phyloP scores from a whole-genome alignment of 2,113 vertebrate genomes.

The Cichladusa arquata region DNA sequence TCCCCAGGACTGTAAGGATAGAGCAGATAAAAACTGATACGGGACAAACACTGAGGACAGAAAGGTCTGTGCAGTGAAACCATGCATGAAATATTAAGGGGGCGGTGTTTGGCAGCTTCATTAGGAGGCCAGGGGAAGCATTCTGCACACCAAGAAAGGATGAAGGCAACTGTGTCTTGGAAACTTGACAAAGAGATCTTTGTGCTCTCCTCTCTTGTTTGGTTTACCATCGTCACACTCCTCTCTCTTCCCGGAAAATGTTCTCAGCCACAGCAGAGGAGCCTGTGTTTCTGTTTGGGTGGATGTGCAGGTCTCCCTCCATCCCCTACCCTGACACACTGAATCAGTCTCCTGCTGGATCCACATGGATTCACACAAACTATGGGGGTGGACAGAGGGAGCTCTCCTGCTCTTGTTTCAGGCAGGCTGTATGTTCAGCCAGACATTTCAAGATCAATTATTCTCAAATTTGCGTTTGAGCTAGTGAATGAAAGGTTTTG shows the following conservation, averaged over 20 bases:
- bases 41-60: background rate
- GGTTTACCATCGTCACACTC: background rate
- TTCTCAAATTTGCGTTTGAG: conserved; percentile 32
- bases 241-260: conserved; percentile 2
- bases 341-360: conserved; percentile 32
- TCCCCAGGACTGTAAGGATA: background rate
- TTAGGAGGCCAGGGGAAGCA: conserved; percentile 17
- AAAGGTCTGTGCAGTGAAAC: background rate
- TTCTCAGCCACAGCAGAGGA: background rate
- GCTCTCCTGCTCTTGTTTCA: conserved; percentile 8
- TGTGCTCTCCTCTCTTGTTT: conserved; percentile 29
- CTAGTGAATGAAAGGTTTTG: background rate
- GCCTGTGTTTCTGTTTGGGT: conserved; percentile 11
- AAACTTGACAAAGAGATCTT: conserved; percentile 42
- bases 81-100: conserved; percentile 21
- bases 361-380: conserved; percentile 51
- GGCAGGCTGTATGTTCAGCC: background rate
- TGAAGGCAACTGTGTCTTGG: conserved; percentile 48
- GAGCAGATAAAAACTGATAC: background rate
- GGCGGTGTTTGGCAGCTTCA: conserved; percentile 7
- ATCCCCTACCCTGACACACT: background rate
- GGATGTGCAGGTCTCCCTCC: background rate
- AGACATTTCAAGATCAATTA: conserved; percentile 42
- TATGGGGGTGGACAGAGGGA: background rate
- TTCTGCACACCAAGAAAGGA: conserved; percentile 32